Evolutionary conservation across 2,797 vertebrate species (phyloP).

Genomic region (Yasuhikotakia modesta): DNA sequence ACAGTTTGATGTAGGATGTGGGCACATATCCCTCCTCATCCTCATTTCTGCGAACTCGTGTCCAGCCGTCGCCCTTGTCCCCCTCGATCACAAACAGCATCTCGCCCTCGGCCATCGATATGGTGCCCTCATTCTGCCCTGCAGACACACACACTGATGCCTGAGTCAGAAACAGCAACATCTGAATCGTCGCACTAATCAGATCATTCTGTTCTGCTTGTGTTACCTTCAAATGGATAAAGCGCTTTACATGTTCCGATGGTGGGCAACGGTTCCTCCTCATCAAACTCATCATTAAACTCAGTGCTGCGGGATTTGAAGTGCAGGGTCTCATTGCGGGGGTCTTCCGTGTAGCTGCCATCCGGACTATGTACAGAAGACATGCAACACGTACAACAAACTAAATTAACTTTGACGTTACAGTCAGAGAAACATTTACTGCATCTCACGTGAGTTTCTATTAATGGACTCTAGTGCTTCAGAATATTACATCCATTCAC

Average conservation of each 20-base stretch:
- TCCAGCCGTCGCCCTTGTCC: slow-evolving; percentile 98
- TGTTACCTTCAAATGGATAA: slow-evolving; percentile 91
- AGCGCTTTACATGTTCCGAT: slow-evolving; percentile 96
- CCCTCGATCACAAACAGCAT: slow-evolving; percentile 95
- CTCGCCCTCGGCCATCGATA: slow-evolving; percentile 95
- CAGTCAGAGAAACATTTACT: slow-evolving; percentile 9
- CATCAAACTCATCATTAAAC: slow-evolving; percentile 95
- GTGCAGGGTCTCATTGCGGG: slow-evolving; percentile 85
- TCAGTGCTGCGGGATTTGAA: slow-evolving; percentile 88
- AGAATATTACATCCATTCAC: no score
- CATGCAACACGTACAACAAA: slow-evolving; percentile 61
- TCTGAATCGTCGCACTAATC: no score
- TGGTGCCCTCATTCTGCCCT: slow-evolving; percentile 98
- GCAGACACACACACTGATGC: slow-evolving; percentile 2
- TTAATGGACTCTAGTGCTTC: no score
- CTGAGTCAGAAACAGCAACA: no score
- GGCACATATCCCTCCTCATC: slow-evolving; percentile 98
- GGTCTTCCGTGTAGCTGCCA: slow-evolving; percentile 97
- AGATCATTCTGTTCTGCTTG: background rate
- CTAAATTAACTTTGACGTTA: slow-evolving; percentile 51
- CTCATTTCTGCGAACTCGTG: slow-evolving; percentile 90
- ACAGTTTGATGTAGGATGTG: slow-evolving; percentile 97
- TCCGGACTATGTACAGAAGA: slow-evolving; percentile 85
- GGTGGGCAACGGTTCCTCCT: slow-evolving; percentile 91
- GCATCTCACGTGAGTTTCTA: no score